phyloP scores from a whole-genome alignment of 2,797 vertebrate species.

The Rhodeus uyekii region DNA sequence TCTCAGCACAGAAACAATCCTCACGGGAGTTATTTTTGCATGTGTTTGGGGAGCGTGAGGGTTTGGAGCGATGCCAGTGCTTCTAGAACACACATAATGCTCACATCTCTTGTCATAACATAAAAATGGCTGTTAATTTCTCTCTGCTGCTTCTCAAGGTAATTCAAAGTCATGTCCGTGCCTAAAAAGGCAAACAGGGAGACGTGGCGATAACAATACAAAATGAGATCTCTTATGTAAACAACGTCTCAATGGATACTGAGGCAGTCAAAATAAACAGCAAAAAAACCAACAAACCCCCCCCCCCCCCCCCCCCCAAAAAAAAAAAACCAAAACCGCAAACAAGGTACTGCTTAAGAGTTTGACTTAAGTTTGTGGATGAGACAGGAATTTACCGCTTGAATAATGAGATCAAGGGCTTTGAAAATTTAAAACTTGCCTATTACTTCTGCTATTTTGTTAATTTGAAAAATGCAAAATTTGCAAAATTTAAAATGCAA shows the following conservation, averaged over 20 bases:
- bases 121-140: constrained; percentile 27
- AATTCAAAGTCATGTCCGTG: constrained; percentile 38
- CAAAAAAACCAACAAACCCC: too few species aligned
- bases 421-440: neutral
- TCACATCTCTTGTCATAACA: constrained; percentile 31
- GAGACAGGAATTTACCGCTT: constrained; percentile 11
- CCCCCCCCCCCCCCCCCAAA: too few species aligned
- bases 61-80: constrained; percentile 33
- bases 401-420: constrained; percentile 27
- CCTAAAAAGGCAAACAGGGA: constrained; percentile 34
- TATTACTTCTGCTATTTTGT: neutral
- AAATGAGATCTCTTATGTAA: constrained; percentile 37
- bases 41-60: constrained; percentile 12
- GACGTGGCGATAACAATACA: constrained; percentile 1
- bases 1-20: constrained; percentile 19
- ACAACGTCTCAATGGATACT: constrained; percentile 5
- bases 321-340: neutral
- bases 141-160: constrained; percentile 18
- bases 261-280: neutral
- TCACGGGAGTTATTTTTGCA: neutral
- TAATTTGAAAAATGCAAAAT: neutral
- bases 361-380: constrained; percentile 6
- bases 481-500: too few species aligned
- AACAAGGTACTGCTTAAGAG: constrained; percentile 1
- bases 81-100: constrained; percentile 31